A percentile compares a stretch with the other conserved stretches of the same genome.
phyloP scores from a whole-genome alignment of 1,140 invertebrate species.

The Oppia nitens region DNA sequence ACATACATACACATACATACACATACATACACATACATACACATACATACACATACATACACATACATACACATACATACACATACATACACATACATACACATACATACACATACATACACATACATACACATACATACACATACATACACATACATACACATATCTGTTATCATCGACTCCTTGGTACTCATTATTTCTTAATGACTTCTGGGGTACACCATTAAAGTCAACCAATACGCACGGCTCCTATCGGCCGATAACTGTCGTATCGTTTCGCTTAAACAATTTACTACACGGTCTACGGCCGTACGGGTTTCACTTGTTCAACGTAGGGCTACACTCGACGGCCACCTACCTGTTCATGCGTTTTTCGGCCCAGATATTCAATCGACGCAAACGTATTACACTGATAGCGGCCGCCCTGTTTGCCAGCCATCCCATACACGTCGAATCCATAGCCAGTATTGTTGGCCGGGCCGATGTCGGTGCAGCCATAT shows the following conservation, averaged over 20 bases:
- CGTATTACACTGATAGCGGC: constrained; percentile 25
- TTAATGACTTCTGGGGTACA: constrained; percentile 85
- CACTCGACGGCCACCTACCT: constrained; percentile 31
- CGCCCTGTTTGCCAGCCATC: constrained; percentile 34
- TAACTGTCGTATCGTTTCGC: constrained; percentile 82
- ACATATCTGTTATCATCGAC: constrained; percentile 58
- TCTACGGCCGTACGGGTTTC: constrained; percentile 33
- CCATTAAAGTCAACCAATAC: constrained; percentile 62
- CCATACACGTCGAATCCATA: constrained; percentile 51
- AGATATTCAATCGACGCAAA: constrained; percentile 16
- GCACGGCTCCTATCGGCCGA: constrained; percentile 87
- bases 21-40: too few relatives aligned
- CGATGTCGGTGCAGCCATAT: constrained; percentile 34
- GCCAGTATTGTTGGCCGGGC: constrained; percentile 38
- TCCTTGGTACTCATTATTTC: constrained; percentile 37
- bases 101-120: too few relatives aligned
- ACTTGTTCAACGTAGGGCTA: constrained; percentile 33
- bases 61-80: constrained; percentile 20
- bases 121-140: too few relatives aligned
- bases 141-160: too few relatives aligned
- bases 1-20: too few relatives aligned
- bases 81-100: constrained; percentile 72
- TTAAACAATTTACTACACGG: constrained; percentile 46
- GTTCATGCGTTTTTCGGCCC: constrained; percentile 23
- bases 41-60: too few relatives aligned